Conservation (phyloP, 2,888 invertebrate species). For the Biston betularia region DNA sequence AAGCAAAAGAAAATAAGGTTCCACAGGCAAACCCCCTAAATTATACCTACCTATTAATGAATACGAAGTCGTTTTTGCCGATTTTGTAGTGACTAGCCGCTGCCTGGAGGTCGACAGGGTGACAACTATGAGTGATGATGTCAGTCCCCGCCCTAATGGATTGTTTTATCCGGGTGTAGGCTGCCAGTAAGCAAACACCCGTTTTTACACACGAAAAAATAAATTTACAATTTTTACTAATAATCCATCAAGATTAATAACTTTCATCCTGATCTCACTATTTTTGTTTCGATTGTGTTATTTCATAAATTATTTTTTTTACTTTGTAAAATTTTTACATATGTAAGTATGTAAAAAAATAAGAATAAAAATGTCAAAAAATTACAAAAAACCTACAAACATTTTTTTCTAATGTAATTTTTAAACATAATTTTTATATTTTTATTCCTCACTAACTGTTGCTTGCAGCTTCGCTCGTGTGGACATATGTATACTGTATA, state of each 20-base stretch:
- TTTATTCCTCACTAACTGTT: too few relatives aligned
- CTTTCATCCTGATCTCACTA: too few relatives aligned
- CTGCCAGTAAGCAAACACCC: neutral
- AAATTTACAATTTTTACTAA: neutral
- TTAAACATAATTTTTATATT: too few relatives aligned
- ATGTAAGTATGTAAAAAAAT: too few relatives aligned
- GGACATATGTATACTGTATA: too few relatives aligned
- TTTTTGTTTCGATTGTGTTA: too few relatives aligned
- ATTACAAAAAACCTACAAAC: too few relatives aligned
- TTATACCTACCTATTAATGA: conserved; percentile 21
- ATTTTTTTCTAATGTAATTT: too few relatives aligned
- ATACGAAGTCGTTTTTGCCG: conserved; percentile 22
- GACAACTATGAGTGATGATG: conserved; percentile 35
- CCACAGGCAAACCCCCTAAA: conserved; percentile 1
- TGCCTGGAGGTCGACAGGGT: conserved; percentile 21
- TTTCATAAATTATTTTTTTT: too few relatives aligned
- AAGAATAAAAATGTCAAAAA: too few relatives aligned
- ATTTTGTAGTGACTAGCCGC: conserved; percentile 5
- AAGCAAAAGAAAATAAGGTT: neutral
- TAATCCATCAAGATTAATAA: neutral
- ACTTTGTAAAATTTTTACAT: too few relatives aligned
- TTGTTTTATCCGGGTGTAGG: conserved; percentile 6
- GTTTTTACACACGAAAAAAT: neutral
- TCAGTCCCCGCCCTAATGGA: conserved; percentile 34
- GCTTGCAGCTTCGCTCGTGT: too few relatives aligned